These are phyloP conservation scores for Platysternon megacephalum DNA, from an alignment of 2,113 vertebrate species.

Conservation along the genomic window DNA sequence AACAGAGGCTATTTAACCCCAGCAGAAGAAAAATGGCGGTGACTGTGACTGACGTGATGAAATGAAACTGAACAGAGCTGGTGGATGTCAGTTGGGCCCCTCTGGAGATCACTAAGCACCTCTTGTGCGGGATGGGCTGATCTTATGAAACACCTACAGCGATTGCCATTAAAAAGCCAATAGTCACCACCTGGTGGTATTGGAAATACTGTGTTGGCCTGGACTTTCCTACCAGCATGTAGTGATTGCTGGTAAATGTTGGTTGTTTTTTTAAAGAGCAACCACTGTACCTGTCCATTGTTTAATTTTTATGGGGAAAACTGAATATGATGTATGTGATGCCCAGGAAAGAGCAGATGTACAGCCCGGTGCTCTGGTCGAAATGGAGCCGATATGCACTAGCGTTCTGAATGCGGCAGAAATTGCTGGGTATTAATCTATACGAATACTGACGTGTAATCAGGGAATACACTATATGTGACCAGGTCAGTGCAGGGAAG, in stretches of 20 bases:
- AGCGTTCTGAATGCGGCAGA: not conserved
- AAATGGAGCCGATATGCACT: not conserved
- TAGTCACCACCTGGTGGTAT: not conserved
- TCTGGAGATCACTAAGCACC: not conserved
- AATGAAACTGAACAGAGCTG: not conserved
- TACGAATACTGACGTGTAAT: no score
- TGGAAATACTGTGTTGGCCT: not conserved
- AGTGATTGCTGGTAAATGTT: not conserved
- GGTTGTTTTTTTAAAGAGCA: not conserved
- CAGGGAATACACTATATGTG: no score
- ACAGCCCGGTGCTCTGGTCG: not conserved
- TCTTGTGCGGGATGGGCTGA: not conserved
- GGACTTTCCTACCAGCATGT: not conserved
- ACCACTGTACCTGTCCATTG: not conserved
- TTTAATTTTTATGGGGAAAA: not conserved
- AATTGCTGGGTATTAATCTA: no score
- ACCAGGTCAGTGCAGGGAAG: no score
- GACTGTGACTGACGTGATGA: not conserved
- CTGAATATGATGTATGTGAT: not conserved
- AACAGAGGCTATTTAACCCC: not conserved
- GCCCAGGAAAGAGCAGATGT: not conserved
- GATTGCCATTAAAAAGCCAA: not conserved
- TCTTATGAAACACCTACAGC: not conserved
- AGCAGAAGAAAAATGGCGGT: not conserved
- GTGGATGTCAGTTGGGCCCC: not conserved